Percentiles rank a stretch among this genome's conserved stretches.
Evolutionary conservation across 2,797 vertebrate genomes (phyloP).

Genomic region (Intellagama lesueurii): DNA sequence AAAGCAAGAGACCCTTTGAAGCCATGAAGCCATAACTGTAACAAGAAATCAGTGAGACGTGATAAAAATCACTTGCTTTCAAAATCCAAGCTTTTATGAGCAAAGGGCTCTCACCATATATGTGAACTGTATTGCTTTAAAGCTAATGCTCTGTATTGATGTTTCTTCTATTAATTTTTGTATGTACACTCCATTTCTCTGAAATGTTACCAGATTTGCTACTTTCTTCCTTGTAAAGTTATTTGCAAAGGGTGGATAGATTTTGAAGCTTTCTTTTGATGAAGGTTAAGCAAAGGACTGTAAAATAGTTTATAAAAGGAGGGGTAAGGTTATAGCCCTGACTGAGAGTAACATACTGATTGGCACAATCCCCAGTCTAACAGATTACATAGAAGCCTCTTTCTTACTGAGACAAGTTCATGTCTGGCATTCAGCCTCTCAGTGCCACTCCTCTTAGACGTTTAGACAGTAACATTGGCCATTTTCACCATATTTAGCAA

Average conservation of each 20-base stretch:
- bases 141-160: constrained; percentile 19
- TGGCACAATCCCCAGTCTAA: constrained; percentile 51
- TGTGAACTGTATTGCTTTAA: neutral
- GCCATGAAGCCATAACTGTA: neutral
- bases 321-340: constrained; percentile 64
- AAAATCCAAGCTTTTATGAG: neutral
- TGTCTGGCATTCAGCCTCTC: constrained; percentile 54
- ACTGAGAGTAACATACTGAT: constrained; percentile 40
- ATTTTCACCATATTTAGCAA: constrained; percentile 42
- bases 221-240: constrained; percentile 48
- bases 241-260: constrained; percentile 55
- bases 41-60: neutral
- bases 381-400: constrained; percentile 35
- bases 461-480: constrained; percentile 22
- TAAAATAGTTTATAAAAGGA: constrained; percentile 68
- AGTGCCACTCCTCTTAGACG: neutral
- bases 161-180: constrained; percentile 37
- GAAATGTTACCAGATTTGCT: constrained; percentile 41
- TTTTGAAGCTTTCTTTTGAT: constrained; percentile 9
- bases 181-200: neutral
- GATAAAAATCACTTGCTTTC: constrained; percentile 1
- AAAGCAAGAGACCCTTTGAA: constrained; percentile 5
- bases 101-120: constrained; percentile 24
- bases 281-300: constrained; percentile 55
- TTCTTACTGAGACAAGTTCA: constrained; percentile 38